Conservation (phyloP, 2,888 invertebrate species). For the Lasioglossum malachurum region DNA sequence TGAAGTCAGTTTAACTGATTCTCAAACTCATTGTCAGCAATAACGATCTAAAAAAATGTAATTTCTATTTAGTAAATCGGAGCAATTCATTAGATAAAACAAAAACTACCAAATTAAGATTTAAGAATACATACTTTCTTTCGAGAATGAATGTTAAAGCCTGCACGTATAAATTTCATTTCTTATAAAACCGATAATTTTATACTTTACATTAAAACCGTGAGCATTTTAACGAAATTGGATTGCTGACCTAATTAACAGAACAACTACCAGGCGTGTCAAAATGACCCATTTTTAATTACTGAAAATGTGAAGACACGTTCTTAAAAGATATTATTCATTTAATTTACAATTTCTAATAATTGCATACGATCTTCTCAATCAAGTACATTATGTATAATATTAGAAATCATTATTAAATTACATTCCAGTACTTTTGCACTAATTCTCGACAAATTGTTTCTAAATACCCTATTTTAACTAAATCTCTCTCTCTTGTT, state of each 20-base stretch:
- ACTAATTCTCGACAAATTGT: not conserved
- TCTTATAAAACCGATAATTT: not conserved
- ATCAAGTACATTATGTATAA: too few relatives aligned
- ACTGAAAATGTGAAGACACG: not conserved
- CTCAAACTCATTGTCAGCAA: not conserved
- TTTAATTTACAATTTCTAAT: not conserved
- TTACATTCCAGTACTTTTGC: not conserved
- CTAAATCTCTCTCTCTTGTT: not conserved
- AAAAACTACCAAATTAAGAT: not conserved
- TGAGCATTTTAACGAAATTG: not conserved
- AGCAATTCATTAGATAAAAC: not conserved
- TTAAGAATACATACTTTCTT: too few relatives aligned
- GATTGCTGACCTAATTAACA: slow-evolving; percentile 10
- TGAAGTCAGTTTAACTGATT: not conserved
- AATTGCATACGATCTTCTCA: too few relatives aligned
- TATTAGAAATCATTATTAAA: not conserved
- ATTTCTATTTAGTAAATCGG: not conserved
- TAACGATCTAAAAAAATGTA: not conserved
- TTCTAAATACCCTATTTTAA: not conserved
- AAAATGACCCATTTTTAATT: not conserved
- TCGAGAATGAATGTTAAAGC: too few relatives aligned
- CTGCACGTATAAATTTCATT: not conserved
- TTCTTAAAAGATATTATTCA: not conserved
- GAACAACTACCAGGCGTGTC: not conserved
- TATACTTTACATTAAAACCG: not conserved